Evolutionary conservation across 2,113 vertebrate genomes (phyloP).

Genomic region (Peromyscus leucopus): DNA sequence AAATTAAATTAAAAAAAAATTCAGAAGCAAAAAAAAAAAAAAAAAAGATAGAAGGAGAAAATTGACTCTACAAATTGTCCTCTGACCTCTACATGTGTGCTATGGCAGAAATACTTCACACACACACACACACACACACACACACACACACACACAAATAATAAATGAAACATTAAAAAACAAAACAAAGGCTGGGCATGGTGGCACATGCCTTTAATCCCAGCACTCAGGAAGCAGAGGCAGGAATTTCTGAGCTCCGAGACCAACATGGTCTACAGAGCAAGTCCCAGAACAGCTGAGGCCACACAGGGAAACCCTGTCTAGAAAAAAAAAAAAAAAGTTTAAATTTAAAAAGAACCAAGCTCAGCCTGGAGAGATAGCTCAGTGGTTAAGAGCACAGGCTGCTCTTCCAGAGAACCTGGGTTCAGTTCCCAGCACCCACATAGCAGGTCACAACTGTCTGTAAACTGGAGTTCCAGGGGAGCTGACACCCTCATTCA

Average conservation of each 20-base stretch:
- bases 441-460: no score
- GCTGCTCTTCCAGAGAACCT: no score
- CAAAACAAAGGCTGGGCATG: background rate
- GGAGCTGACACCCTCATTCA: no score
- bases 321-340: background rate
- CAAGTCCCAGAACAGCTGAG: background rate
- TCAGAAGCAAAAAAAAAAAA: background rate
- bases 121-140: background rate
- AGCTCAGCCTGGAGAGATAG: no score
- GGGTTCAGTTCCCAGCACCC: no score
- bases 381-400: no score
- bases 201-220: background rate
- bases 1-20: background rate
- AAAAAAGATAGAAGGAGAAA: background rate
- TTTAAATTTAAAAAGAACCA: background rate
- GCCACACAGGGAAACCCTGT: background rate
- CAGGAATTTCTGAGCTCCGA: background rate
- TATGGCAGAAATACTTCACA: background rate
- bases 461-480: no score
- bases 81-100: background rate
- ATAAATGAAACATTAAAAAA: background rate
- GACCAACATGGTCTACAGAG: background rate
- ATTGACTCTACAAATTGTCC: background rate
- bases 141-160: background rate
- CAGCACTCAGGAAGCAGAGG: background rate